Percentiles rank a stretch among this genome's conserved stretches.
Conservation (phyloP, 2,888 invertebrate species). For the Mythimna albipuncta region DNA sequence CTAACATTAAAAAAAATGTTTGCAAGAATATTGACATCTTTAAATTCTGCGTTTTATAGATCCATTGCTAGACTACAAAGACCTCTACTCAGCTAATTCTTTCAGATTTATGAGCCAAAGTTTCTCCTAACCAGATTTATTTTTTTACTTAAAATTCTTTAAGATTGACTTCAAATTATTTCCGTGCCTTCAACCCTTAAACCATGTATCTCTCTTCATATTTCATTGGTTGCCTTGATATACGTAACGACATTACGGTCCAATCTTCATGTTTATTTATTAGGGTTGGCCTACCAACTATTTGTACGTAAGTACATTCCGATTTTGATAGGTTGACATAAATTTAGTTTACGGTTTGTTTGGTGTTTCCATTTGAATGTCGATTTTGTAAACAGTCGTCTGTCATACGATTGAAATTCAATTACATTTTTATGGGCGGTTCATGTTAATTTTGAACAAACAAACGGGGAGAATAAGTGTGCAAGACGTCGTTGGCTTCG, state of each 20-base stretch:
- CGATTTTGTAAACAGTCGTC: conserved; percentile 48
- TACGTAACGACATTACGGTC: conserved; percentile 69
- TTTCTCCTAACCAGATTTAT: not conserved
- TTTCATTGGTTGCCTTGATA: conserved; percentile 72
- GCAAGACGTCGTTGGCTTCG: conserved; percentile 21
- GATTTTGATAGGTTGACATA: conserved; percentile 63
- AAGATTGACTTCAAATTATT: conserved; percentile 7
- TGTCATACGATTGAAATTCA: conserved; percentile 60
- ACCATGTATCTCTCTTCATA: conserved; percentile 57
- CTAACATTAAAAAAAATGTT: too few species aligned
- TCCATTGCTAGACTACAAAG: not conserved
- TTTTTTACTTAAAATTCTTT: not conserved
- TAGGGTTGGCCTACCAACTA: conserved; percentile 70
- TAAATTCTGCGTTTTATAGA: not conserved
- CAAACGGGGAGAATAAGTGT: conserved; percentile 23
- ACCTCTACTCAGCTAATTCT: not conserved
- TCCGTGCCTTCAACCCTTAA: not conserved
- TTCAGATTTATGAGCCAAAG: not conserved
- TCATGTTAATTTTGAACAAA: conserved; percentile 55
- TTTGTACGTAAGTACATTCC: conserved; percentile 51
- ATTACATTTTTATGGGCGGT: conserved; percentile 58
- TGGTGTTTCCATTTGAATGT: conserved; percentile 52
- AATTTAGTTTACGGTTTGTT: conserved; percentile 66
- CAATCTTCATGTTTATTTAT: conserved; percentile 83
- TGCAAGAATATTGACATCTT: not conserved